These are phyloP conservation scores for Lapara coniferarum DNA, from an alignment of 2,888 invertebrate genomes.

Conservation along the genomic window DNA sequence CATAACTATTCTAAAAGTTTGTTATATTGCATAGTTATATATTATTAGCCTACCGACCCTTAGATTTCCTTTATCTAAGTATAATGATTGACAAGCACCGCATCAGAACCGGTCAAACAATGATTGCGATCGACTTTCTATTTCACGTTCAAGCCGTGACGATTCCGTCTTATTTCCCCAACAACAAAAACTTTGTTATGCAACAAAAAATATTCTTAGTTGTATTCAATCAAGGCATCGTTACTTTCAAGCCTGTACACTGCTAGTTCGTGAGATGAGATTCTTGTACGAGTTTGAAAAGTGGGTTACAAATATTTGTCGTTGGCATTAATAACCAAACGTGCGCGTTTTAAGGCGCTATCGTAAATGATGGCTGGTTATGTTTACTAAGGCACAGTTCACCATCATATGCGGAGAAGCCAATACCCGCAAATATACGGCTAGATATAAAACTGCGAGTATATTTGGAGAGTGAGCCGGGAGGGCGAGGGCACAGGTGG, in stretches of 20 bases:
- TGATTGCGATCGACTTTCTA: conserved; percentile 65
- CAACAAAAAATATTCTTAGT: conserved; percentile 27
- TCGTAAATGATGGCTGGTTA: conserved; percentile 16
- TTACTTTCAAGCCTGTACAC: background rate
- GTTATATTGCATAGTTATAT: conserved; percentile 38
- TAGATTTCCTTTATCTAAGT: conserved; percentile 33
- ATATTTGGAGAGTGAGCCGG: conserved; percentile 63
- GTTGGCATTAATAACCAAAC: conserved; percentile 39
- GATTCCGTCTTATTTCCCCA: conserved; percentile 43
- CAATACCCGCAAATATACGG: conserved; percentile 29
- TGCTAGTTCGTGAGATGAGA: background rate
- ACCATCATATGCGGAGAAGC: conserved; percentile 22
- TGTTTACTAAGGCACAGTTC: conserved; percentile 13
- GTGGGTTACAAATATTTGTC: conserved; percentile 44
- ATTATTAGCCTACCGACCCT: conserved; percentile 30
- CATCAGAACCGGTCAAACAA: conserved; percentile 51
- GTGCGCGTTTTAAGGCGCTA: conserved; percentile 10
- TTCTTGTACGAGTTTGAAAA: conserved; percentile 28
- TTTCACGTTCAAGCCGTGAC: conserved; percentile 64
- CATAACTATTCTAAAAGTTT: conserved; percentile 45
- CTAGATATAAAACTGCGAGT: conserved; percentile 44
- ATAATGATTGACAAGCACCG: conserved; percentile 48
- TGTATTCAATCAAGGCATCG: background rate
- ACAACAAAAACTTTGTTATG: conserved; percentile 34
- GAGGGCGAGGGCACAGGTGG: conserved; percentile 63